Conservation (phyloP, 2,797 vertebrate species). For the Bovichtus variegatus region DNA sequence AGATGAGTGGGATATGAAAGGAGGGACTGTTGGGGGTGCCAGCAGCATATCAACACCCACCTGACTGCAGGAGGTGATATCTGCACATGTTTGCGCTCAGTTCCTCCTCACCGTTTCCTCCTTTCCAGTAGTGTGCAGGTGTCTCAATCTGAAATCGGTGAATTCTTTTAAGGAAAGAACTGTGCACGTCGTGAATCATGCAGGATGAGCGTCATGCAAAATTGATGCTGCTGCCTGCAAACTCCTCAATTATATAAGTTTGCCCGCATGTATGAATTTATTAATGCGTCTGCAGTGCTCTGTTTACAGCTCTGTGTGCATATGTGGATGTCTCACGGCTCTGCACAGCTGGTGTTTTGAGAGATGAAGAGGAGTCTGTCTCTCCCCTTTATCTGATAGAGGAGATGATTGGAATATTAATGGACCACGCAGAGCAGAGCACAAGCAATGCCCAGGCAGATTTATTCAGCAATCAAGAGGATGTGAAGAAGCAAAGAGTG, state of each 20-base stretch:
- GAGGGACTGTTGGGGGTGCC: slow-evolving; percentile 67
- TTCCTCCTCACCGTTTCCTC: slow-evolving; percentile 40
- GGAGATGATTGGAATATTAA: slow-evolving; percentile 84
- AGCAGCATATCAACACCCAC: slow-evolving; percentile 75
- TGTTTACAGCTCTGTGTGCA: slow-evolving; percentile 71
- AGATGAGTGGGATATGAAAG: slow-evolving; percentile 72
- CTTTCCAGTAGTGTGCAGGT: slow-evolving; percentile 47
- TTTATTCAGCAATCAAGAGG: slow-evolving; percentile 68
- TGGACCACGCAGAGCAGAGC: slow-evolving; percentile 61
- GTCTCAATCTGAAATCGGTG: slow-evolving; percentile 39
- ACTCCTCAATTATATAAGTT: slow-evolving; percentile 81
- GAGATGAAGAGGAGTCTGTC: slow-evolving; percentile 82
- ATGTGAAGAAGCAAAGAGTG: slow-evolving; percentile 50
- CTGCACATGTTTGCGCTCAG: slow-evolving; percentile 53
- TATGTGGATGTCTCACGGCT: slow-evolving; percentile 71
- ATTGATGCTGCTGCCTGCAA: slow-evolving; percentile 74
- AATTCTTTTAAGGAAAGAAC: slow-evolving; percentile 48
- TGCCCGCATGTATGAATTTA: slow-evolving; percentile 65
- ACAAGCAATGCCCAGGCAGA: slow-evolving; percentile 57
- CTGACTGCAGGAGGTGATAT: slow-evolving; percentile 72
- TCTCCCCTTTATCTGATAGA: slow-evolving; percentile 74
- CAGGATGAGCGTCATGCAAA: slow-evolving; percentile 74
- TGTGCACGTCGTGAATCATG: slow-evolving; percentile 72
- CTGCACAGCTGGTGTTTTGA: slow-evolving; percentile 81
- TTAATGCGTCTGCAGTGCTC: slow-evolving; percentile 66